Evolutionary conservation across 2,113 vertebrate genomes (phyloP).

Genomic region (Catharus minimus): DNA sequence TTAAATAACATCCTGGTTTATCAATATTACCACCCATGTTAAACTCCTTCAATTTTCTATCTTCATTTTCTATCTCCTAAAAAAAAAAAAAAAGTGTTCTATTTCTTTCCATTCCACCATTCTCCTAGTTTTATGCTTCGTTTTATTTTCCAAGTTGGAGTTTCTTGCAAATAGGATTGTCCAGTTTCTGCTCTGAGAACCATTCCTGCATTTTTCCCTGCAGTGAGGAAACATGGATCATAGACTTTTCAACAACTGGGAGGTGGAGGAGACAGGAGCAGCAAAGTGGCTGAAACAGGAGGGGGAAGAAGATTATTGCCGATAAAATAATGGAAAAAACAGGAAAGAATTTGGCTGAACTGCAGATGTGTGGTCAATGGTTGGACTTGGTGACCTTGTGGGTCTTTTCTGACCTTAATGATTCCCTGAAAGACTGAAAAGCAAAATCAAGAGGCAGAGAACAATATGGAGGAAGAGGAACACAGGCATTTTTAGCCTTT

Average conservation of each 20-base stretch:
- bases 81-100: not conserved
- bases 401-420: not conserved
- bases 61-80: not conserved
- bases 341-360: not conserved
- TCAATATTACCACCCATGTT: not conserved
- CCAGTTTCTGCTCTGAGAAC: not conserved
- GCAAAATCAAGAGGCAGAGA: not conserved
- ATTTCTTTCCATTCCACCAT: not conserved
- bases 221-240: not conserved
- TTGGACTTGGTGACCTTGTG: rapidly evolving
- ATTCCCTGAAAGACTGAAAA: not conserved
- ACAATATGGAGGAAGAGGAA: not conserved
- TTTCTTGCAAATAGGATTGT: not conserved
- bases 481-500: not conserved
- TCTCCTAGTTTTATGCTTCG: not conserved
- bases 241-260: not conserved
- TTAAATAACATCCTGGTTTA: not conserved
- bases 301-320: not conserved
- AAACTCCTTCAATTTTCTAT: not conserved
- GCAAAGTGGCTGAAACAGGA: not conserved
- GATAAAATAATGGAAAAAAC: not conserved
- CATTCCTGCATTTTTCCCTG: not conserved
- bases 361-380: not conserved
- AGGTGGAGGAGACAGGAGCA: not conserved
- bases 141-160: not conserved